phyloP scores from a whole-genome alignment of 2,113 vertebrate genomes.

The Merops nubicus region DNA sequence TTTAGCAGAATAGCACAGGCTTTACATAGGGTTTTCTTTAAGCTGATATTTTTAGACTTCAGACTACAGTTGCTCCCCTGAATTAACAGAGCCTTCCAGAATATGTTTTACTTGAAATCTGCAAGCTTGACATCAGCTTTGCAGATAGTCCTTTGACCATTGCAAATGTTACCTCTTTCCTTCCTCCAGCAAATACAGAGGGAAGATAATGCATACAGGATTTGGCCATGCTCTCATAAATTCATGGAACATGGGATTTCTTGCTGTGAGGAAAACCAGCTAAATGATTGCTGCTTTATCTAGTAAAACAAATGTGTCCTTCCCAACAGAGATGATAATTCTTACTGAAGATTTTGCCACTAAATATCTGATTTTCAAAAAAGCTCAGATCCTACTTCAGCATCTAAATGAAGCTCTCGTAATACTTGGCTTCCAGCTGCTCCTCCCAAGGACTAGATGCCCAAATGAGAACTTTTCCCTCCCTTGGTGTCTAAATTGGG shows the following conservation, averaged over 20 bases:
- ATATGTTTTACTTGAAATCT: background rate
- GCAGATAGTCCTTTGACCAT: background rate
- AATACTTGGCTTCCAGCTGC: background rate
- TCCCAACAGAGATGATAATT: constrained; percentile 18
- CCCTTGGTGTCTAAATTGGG: background rate
- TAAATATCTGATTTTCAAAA: background rate
- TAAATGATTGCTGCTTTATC: constrained; percentile 28
- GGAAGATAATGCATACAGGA: background rate
- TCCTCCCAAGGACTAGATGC: background rate
- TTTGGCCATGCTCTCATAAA: background rate
- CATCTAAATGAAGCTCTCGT: background rate
- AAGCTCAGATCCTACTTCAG: background rate
- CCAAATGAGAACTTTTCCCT: background rate
- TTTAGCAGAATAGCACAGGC: background rate
- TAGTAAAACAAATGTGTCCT: constrained; percentile 45
- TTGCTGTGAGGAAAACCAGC: constrained; percentile 15
- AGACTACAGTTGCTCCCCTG: background rate
- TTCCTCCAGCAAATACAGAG: background rate
- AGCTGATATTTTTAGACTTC: background rate
- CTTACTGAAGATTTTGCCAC: background rate
- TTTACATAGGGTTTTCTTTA: background rate
- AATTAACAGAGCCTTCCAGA: background rate
- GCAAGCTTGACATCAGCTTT: background rate
- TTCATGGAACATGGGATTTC: background rate
- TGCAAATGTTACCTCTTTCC: background rate